Conservation (phyloP, 1,140 invertebrate genomes). For the Drosophila sturtevanti region DNA sequence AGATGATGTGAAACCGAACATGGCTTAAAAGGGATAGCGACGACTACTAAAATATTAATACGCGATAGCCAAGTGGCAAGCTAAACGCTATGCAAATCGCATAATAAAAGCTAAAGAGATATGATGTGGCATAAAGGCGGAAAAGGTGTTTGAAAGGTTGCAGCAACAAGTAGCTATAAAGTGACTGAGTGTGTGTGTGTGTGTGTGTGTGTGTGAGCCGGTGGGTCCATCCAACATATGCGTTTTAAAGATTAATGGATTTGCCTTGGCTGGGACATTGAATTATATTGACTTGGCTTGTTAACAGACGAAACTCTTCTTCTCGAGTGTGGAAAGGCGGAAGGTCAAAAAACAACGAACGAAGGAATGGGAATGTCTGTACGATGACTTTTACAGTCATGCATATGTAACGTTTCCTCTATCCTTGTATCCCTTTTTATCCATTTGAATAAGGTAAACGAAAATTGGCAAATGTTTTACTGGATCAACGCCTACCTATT, state of each 20-base stretch:
- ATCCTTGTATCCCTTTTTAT: neutral
- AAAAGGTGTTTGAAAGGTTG: conserved; percentile 43
- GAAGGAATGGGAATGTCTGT: neutral
- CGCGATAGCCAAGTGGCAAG: conserved; percentile 44
- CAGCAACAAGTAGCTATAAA: conserved; percentile 65
- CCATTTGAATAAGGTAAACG: neutral
- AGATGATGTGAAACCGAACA: conserved; percentile 69
- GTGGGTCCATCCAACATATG: neutral
- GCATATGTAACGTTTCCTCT: conserved; percentile 10
- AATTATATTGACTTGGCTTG: conserved; percentile 50
- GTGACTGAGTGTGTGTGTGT: neutral
- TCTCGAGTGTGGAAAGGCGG: neutral
- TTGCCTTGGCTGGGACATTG: conserved; percentile 41
- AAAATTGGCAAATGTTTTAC: conserved; percentile 40
- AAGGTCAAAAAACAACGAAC: neutral
- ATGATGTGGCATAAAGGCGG: conserved; percentile 20
- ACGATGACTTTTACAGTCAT: neutral
- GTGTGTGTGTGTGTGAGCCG: conserved; percentile 33
- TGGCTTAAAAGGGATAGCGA: conserved; percentile 62
- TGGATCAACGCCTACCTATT: conserved; percentile 76
- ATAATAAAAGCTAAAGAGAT: conserved; percentile 62
- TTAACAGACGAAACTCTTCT: conserved; percentile 8
- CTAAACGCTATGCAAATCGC: conserved; percentile 74
- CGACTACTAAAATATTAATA: conserved; percentile 51
- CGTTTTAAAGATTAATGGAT: conserved; percentile 58